Evolutionary conservation across 1,140 invertebrate genomes (phyloP).

Genomic region (Panagrolaimus sp.): DNA sequence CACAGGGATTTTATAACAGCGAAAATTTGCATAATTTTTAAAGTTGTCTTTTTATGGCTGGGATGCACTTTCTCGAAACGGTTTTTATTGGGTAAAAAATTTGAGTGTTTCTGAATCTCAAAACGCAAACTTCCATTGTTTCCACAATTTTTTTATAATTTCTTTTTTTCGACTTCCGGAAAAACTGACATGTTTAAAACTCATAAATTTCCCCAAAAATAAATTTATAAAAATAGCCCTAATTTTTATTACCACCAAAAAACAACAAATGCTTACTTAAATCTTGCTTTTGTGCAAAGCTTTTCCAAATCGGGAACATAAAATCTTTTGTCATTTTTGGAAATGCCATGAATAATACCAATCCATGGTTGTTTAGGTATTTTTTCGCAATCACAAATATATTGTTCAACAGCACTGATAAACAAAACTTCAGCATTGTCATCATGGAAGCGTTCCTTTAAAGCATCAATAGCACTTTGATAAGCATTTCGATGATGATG

Average conservation of each 20-base stretch:
- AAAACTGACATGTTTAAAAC: too few species aligned
- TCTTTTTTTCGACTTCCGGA: too few species aligned
- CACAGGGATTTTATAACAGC: too few species aligned
- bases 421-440: neutral
- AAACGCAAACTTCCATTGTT: too few species aligned
- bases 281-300: neutral
- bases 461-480: neutral
- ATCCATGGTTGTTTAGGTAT: slow-evolving; percentile 3
- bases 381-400: neutral
- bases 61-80: too few species aligned
- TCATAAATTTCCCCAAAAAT: too few species aligned
- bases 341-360: neutral
- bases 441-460: neutral
- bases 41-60: too few species aligned
- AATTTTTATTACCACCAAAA: too few species aligned
- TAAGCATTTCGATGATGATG: slow-evolving; percentile 6
- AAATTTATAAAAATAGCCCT: too few species aligned
- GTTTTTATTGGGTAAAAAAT: neutral
- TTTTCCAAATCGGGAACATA: neutral
- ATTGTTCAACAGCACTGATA: neutral
- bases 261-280: neutral
- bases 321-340: neutral
- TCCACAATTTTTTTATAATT: too few species aligned
- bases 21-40: too few species aligned
- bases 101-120: neutral